Evolutionary conservation across 2,888 invertebrate species (phyloP).

Genomic region (Napeogenes inachia): DNA sequence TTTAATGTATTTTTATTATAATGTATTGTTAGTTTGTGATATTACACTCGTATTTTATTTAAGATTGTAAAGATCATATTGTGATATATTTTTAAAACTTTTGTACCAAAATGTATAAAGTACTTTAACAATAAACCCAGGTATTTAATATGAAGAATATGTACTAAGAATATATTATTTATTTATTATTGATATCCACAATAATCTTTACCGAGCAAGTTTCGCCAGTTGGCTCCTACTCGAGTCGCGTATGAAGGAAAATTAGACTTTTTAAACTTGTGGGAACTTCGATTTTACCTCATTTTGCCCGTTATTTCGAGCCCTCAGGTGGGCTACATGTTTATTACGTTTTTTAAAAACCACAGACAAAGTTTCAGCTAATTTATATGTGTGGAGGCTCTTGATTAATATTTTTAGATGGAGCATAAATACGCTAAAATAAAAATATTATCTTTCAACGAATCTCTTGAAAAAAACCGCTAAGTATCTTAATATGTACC

Average conservation of each 20-base stretch:
- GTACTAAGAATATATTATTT: not conserved
- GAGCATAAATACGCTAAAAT: not conserved
- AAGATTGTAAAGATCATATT: not conserved
- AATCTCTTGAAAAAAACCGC: no score
- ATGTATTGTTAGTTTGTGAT: not conserved
- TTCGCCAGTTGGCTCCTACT: slow-evolving; percentile 49
- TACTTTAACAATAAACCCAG: no score
- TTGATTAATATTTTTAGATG: not conserved
- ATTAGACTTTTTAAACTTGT: slow-evolving; percentile 73
- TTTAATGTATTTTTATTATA: not conserved
- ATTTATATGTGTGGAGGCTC: slow-evolving; percentile 17
- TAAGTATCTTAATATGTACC: no score
- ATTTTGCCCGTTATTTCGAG: slow-evolving; percentile 51
- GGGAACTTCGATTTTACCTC: slow-evolving; percentile 70
- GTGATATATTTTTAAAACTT: no score
- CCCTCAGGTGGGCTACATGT: slow-evolving; percentile 55
- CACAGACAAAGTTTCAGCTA: slow-evolving; percentile 25
- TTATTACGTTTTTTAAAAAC: slow-evolving; percentile 47
- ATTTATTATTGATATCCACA: slow-evolving; percentile 33
- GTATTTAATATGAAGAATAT: slow-evolving; percentile 4
- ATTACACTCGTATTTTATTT: not conserved
- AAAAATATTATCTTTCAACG: no score
- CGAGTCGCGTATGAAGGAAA: slow-evolving; percentile 73
- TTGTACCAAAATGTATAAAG: no score
- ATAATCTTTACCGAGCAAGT: slow-evolving; percentile 29